Conservation (phyloP, 2,113 vertebrate genomes). For the Melanerpes formicivorus region DNA sequence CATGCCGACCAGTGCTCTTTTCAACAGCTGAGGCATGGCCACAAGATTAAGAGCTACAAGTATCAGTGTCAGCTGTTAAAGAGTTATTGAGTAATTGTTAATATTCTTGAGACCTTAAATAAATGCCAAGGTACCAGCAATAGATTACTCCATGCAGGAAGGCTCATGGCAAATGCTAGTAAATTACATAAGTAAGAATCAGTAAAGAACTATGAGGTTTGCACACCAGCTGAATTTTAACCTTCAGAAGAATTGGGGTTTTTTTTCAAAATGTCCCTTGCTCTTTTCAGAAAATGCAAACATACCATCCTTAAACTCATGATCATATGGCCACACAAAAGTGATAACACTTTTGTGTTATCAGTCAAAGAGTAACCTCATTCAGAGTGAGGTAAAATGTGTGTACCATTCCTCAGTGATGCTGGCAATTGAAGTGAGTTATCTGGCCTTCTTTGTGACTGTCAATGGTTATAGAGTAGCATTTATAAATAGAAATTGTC, state of each 20-base stretch:
- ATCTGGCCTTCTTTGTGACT: background rate
- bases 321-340: background rate
- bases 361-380: background rate
- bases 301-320: background rate
- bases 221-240: background rate
- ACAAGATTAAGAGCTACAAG: background rate
- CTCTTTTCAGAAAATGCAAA: background rate
- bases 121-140: background rate
- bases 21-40: background rate
- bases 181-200: background rate
- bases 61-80: background rate
- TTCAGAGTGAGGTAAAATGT: background rate
- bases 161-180: background rate
- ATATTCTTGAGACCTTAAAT: background rate
- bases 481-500: background rate
- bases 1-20: background rate
- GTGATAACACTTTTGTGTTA: background rate
- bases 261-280: background rate
- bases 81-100: background rate
- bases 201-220: background rate
- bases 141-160: background rate
- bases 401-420: background rate
- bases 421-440: background rate
- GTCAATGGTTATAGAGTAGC: background rate
- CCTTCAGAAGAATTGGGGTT: background rate